Evolutionary conservation across 2,113 vertebrate species (phyloP).

Genomic region (Mandrillus leucophaeus): DNA sequence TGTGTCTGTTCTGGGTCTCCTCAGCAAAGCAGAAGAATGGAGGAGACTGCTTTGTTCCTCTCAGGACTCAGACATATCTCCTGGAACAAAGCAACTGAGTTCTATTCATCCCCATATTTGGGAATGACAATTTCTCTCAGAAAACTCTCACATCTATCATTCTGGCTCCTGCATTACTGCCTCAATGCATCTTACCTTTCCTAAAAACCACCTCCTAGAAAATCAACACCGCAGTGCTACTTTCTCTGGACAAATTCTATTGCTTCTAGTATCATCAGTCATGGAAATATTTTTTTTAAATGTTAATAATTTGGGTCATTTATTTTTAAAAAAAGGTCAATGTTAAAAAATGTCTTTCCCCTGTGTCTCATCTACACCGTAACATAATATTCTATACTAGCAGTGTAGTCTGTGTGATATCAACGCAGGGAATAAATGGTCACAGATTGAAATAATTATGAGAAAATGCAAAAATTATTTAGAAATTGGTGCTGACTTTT

Average conservation of each 20-base stretch:
- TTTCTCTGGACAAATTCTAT: neutral
- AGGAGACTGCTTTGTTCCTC: fast-evolving
- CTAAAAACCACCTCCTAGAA: neutral
- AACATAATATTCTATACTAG: neutral
- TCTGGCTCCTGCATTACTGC: neutral
- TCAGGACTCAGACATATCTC: neutral
- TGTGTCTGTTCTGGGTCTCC: neutral
- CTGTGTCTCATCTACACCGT: neutral
- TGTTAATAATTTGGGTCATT: neutral
- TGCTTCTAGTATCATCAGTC: neutral
- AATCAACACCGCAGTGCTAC: neutral
- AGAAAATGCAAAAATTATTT: conserved; percentile 26
- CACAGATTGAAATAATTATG: neutral
- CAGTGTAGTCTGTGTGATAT: neutral
- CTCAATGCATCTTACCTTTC: neutral
- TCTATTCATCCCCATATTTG: neutral
- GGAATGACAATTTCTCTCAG: neutral
- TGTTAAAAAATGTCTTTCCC: neutral
- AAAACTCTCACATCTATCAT: neutral
- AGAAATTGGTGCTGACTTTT: neutral
- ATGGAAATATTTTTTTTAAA: neutral
- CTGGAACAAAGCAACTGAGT: neutral
- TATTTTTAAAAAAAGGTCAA: conserved; percentile 9
- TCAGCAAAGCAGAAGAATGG: neutral
- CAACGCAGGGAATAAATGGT: neutral